These are phyloP conservation scores for Agrotis clavis DNA, from an alignment of 2,888 invertebrate species.

Conservation along the genomic window DNA sequence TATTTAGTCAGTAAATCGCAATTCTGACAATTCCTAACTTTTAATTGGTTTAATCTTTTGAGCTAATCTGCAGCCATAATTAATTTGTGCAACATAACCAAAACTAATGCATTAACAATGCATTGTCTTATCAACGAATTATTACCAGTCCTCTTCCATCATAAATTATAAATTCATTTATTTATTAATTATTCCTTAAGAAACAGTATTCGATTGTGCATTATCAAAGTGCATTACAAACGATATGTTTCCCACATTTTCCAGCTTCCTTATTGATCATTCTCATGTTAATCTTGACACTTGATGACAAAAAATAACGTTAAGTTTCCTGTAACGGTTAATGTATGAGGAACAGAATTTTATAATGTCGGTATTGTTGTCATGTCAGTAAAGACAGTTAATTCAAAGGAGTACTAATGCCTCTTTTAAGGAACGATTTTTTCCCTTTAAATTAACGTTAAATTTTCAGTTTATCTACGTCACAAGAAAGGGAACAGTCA, in stretches of 20 bases:
- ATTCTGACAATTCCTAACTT: neutral
- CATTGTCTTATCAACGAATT: constrained; percentile 12
- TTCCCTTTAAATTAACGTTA: too few species aligned
- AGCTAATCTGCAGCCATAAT: neutral
- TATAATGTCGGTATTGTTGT: neutral
- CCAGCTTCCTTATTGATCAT: constrained; percentile 54
- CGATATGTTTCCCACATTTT: constrained; percentile 44
- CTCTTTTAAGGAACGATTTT: too few species aligned
- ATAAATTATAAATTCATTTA: constrained; percentile 13
- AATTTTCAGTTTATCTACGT: too few species aligned
- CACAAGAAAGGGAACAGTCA: too few species aligned
- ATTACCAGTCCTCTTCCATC: neutral
- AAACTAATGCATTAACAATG: constrained; percentile 14
- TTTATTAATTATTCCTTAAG: constrained; percentile 36
- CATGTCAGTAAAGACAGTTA: neutral
- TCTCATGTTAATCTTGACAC: constrained; percentile 42
- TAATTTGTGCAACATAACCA: neutral
- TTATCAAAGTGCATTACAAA: constrained; percentile 45
- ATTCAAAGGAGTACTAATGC: too few species aligned
- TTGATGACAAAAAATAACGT: constrained; percentile 34
- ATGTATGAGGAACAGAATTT: constrained; percentile 8
- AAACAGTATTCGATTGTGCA: constrained; percentile 47
- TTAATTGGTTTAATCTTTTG: neutral
- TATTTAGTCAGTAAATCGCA: neutral
- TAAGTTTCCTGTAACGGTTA: constrained; percentile 35